phyloP scores from a whole-genome alignment of 1,140 invertebrate species.

The Liolophura sinensis region DNA sequence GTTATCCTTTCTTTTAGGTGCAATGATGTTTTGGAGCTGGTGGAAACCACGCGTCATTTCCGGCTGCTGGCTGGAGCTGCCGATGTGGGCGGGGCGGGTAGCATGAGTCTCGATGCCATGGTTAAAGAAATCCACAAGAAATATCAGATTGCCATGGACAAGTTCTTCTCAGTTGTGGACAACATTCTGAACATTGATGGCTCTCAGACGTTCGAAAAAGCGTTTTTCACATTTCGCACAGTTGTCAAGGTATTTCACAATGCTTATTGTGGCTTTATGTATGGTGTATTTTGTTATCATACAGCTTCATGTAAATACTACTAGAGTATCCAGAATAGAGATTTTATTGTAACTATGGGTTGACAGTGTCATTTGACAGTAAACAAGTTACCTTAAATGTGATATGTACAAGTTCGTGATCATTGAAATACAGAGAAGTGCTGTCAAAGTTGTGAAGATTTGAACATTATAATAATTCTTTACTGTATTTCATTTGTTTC shows the following conservation, averaged over 20 bases:
- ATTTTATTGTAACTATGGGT: no score
- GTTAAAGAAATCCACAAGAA: conserved; percentile 56
- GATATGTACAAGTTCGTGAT: not conserved
- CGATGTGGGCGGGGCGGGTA: conserved; percentile 56
- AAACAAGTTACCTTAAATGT: not conserved
- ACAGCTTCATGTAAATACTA: no score
- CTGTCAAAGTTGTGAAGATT: not conserved
- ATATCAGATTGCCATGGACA: conserved; percentile 48
- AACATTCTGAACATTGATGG: conserved; percentile 57
- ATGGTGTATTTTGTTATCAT: no score
- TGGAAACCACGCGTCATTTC: conserved; percentile 58
- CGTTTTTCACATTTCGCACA: conserved; percentile 57
- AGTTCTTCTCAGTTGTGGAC: conserved; percentile 50
- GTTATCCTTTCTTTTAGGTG: conserved; percentile 39
- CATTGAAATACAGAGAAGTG: not conserved
- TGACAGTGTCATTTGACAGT: no score
- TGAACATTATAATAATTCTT: not conserved
- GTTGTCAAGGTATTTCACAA: conserved; percentile 49
- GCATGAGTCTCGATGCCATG: conserved; percentile 52
- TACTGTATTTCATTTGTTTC: not conserved
- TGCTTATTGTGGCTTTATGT: no score
- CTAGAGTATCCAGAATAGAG: no score
- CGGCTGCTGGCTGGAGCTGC: conserved; percentile 53
- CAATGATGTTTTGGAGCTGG: conserved; percentile 58
- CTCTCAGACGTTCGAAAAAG: conserved; percentile 52